Base-by-base conservation (phyloP, 1,140 invertebrate genomes). In the Sipha flava region DNA sequence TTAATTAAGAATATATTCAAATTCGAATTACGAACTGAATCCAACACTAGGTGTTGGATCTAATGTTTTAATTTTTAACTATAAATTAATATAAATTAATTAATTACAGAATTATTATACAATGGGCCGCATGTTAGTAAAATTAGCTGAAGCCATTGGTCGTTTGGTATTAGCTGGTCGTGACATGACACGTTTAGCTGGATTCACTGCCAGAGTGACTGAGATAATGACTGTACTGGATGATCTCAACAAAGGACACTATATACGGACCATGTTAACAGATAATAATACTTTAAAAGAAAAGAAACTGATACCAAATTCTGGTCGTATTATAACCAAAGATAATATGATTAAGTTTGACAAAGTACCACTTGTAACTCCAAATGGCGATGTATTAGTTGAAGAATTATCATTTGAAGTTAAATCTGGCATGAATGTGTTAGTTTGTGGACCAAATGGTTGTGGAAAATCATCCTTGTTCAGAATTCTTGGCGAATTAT, bases 371-470 rank as follows among this genome's bases (percentile, higher is more conserved):
- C 87, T 99, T 26, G 92, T 98, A 12, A 99, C 97, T 3, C 98
- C 97, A 5, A 99, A 98, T 86, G 97, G 97, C 12, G 97, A 99
- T 87, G 88, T 99, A 23, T 89, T 99, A 23, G 90, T 99, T 14
- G 90, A 92, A 82, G 94, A 96, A 83, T 86, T 99, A 3, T 90
- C 89, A 64, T 97, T 99, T 84, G 94, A 97, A 89, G 95, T 97
- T 9, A 91, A 91, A 86, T 97, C 96, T 0, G 97, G 97, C 34
- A 94, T 94, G 87, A 98, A 99, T 87, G 96, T 99, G 0, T 86
- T 99, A 5, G 94, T 98, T 0, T 98, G 95, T 87, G 97, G 97
- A 0, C 97, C 97, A 18, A 99, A 99, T 85, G 97, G 97, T 1
- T 98, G 97, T 87, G 97, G 96, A 62, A 98, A 99, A 87, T 97